These are phyloP conservation scores for Cottoperca gobio DNA, from an alignment of 2,797 vertebrate species.

Conservation along the genomic window DNA sequence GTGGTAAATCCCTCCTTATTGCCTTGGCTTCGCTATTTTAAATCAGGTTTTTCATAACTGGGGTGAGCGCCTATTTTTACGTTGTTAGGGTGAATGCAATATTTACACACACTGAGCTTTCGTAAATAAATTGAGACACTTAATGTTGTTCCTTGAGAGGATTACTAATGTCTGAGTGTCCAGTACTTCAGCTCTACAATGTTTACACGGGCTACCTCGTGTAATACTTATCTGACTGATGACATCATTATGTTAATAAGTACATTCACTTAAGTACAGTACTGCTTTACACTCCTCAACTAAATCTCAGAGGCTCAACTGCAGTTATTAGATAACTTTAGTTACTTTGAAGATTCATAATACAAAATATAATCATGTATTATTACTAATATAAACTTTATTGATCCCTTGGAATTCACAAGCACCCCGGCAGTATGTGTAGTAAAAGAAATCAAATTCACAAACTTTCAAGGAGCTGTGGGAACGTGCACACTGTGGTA, in stretches of 20 bases:
- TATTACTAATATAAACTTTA: no score
- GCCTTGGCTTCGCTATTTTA: conserved; percentile 57
- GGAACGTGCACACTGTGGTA: no score
- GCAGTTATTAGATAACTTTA: no score
- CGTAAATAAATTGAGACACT: conserved; percentile 62
- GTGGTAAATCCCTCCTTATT: conserved; percentile 69
- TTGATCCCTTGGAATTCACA: no score
- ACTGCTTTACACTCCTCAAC: no score
- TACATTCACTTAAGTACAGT: no score
- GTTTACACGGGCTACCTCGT: conserved; percentile 16
- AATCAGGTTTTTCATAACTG: conserved; percentile 71
- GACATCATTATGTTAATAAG: background rate
- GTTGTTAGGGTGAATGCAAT: conserved; percentile 50
- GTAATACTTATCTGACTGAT: conserved; percentile 30
- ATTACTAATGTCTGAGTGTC: conserved; percentile 55
- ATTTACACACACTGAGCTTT: conserved; percentile 54
- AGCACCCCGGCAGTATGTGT: no score
- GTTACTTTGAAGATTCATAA: no score
- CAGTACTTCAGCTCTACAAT: conserved; percentile 41
- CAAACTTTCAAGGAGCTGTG: no score
- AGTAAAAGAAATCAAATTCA: no score
- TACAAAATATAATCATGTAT: no score
- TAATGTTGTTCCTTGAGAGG: conserved; percentile 55
- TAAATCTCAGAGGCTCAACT: no score
- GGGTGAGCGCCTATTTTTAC: conserved; percentile 43